Percentiles rank a stretch among this genome's conserved stretches.
Evolutionary conservation across 1,140 invertebrate genomes (phyloP).

Genomic region (Psilanteris sp.): DNA sequence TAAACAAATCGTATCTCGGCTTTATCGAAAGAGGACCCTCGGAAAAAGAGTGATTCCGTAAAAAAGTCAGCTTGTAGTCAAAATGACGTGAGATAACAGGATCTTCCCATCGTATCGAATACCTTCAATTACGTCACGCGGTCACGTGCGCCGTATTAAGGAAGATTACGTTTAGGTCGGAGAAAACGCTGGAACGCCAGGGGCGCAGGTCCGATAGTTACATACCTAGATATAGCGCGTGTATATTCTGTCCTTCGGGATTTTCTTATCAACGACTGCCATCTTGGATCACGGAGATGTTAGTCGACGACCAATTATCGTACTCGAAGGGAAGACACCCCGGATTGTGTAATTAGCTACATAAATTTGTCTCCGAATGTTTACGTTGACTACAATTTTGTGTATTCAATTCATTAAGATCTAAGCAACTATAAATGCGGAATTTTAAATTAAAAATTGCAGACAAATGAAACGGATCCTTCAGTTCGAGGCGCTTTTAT

Average conservation of each 20-base stretch:
- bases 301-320: conserved; percentile 64
- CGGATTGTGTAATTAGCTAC: conserved; percentile 29
- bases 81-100: conserved; percentile 52
- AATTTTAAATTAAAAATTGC: too few relatives aligned
- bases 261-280: conserved; percentile 59
- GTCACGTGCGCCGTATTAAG: conserved; percentile 72
- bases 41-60: neutral
- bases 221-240: conserved; percentile 39
- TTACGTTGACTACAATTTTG: conserved; percentile 5
- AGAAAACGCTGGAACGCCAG: conserved; percentile 42
- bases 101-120: conserved; percentile 46
- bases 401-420: neutral
- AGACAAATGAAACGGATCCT: too few relatives aligned
- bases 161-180: conserved; percentile 66
- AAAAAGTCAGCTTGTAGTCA: conserved; percentile 39
- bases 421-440: too few relatives aligned
- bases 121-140: conserved; percentile 66
- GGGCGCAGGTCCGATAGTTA: conserved; percentile 40
- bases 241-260: conserved; percentile 55
- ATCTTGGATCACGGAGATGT: conserved; percentile 60
- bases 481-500: too few relatives aligned
- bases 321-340: conserved; percentile 26
- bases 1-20: conserved; percentile 54
- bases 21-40: conserved; percentile 21
- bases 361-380: conserved; percentile 31